These are phyloP conservation scores for Notarius lentiginosus DNA, from an alignment of 2,113 vertebrate species.

Conservation along the genomic window DNA sequence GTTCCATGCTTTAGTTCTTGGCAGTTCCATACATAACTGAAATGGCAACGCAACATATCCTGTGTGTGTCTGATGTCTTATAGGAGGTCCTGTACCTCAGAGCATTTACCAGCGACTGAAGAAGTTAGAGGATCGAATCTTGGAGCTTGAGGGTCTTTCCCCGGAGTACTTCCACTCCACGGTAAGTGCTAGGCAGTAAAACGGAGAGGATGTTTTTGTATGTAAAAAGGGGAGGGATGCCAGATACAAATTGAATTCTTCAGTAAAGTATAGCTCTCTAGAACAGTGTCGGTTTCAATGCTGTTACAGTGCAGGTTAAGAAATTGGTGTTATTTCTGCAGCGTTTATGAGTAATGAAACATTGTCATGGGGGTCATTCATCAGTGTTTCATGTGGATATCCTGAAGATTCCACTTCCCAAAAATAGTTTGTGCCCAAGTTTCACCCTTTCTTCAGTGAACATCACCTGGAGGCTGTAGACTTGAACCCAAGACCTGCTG, in stretches of 20 bases:
- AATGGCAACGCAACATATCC: neutral
- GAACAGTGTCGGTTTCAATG: conserved; percentile 19
- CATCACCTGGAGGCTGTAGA: neutral
- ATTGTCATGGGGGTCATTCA: neutral
- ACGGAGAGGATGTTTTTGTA: conserved; percentile 42
- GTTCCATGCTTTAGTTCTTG: neutral
- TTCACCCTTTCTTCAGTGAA: neutral
- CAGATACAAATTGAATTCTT: conserved; percentile 50
- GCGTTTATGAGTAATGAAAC: neutral
- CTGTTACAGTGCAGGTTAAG: neutral
- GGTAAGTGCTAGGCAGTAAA: conserved; percentile 73
- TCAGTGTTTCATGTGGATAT: neutral
- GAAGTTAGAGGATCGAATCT: conserved; percentile 94
- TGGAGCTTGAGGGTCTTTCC: conserved; percentile 95
- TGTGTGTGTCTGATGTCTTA: conserved; percentile 32
- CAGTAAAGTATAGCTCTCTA: conserved; percentile 28
- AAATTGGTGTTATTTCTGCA: neutral
- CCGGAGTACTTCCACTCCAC: conserved; percentile 95
- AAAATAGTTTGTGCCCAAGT: neutral
- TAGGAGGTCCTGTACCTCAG: conserved; percentile 89
- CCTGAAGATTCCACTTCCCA: neutral
- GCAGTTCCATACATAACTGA: neutral
- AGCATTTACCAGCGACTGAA: conserved; percentile 95
- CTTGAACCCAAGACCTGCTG: neutral
- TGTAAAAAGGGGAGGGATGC: conserved; percentile 24